These are phyloP conservation scores for Reticulitermes lucifugus DNA, from an alignment of 2,888 invertebrate genomes.

Conservation along the genomic window DNA sequence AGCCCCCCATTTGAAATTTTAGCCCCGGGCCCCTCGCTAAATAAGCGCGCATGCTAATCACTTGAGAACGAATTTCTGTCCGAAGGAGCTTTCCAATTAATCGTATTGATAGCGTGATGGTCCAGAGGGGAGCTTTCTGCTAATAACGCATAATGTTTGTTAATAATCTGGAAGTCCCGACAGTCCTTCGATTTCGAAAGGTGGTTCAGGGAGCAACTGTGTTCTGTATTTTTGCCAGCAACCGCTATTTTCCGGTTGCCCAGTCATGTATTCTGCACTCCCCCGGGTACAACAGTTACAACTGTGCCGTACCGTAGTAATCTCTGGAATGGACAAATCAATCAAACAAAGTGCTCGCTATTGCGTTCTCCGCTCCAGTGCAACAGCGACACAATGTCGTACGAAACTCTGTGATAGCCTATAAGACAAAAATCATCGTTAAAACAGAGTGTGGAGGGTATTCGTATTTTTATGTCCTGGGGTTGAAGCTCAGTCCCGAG, in stretches of 20 bases:
- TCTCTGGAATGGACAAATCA: constrained; percentile 40
- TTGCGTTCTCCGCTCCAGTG: background rate
- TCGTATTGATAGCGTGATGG: too few species aligned
- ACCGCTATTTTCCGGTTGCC: background rate
- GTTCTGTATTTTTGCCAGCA: background rate
- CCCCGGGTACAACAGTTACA: constrained; percentile 26
- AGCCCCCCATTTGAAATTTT: too few species aligned
- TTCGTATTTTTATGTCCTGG: background rate
- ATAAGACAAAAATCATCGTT: background rate
- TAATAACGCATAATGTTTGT: too few species aligned
- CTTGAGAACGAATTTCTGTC: too few species aligned
- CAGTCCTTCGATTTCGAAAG: background rate
- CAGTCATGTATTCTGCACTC: background rate
- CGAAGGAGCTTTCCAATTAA: too few species aligned
- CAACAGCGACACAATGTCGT: background rate
- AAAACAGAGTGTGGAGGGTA: background rate
- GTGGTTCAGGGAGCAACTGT: background rate
- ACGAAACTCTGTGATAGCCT: too few species aligned
- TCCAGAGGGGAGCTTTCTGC: too few species aligned
- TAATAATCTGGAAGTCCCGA: too few species aligned
- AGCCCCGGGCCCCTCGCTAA: too few species aligned
- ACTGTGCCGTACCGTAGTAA: constrained; percentile 18
- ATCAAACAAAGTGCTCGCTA: constrained; percentile 39
- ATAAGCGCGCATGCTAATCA: too few species aligned
- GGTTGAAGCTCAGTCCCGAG: too few species aligned